A percentile compares a stretch with the other conserved stretches of the same genome.
phyloP scores from a whole-genome alignment of 2,888 invertebrate species.

The Protodeltote pygarga region DNA sequence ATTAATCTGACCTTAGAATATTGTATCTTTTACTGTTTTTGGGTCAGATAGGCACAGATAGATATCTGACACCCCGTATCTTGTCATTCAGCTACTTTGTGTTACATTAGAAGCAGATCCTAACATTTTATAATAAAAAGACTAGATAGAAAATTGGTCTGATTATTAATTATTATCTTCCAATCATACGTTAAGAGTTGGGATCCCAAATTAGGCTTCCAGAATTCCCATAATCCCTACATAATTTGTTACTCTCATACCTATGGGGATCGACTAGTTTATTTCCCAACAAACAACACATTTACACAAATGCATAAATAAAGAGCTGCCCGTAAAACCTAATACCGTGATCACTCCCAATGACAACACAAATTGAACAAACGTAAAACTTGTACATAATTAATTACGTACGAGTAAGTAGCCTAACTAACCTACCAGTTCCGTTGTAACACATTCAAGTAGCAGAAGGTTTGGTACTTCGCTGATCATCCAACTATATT shows the following conservation, averaged over 20 bases:
- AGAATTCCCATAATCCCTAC: conserved; percentile 25
- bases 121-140: too few species aligned
- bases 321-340: conserved; percentile 17
- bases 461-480: conserved; percentile 26
- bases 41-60: too few species aligned
- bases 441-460: neutral
- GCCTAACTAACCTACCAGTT: conserved; percentile 21
- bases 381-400: conserved; percentile 26
- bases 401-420: conserved; percentile 36
- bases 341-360: conserved; percentile 29
- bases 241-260: too few species aligned
- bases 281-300: conserved; percentile 28
- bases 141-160: too few species aligned
- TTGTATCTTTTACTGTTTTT: too few species aligned
- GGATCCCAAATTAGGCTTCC: neutral
- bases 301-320: conserved; percentile 34
- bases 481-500: neutral
- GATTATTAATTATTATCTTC: too few species aligned
- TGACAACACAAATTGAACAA: conserved; percentile 25
- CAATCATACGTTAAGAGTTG: neutral
- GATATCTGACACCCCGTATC: too few species aligned
- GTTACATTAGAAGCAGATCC: too few species aligned
- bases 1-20: too few species aligned
- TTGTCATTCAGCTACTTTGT: too few species aligned
- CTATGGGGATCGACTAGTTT: conserved; percentile 11